A percentile compares a stretch with the other conserved stretches of the same genome.
Evolutionary conservation across 2,797 vertebrate species (phyloP).

Genomic region (Sternarchorhynchus goeldii): DNA sequence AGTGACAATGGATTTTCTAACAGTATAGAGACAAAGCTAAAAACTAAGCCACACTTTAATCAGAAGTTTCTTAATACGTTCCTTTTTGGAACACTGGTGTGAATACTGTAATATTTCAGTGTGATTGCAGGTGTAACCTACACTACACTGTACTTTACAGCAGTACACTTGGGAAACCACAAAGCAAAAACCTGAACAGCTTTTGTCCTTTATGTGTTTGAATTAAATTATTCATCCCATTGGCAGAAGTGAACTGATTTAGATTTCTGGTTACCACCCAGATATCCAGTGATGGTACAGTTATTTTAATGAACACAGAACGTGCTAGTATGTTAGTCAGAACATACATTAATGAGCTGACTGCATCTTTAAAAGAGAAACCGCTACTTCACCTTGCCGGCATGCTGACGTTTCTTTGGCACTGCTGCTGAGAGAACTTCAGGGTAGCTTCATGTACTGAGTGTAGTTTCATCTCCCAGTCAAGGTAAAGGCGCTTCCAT

Average conservation of each 20-base stretch:
- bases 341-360: too few relatives aligned
- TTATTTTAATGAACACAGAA: background rate
- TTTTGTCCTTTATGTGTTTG: background rate
- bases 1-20: too few relatives aligned
- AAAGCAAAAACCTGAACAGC: too few relatives aligned
- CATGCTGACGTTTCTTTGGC: background rate
- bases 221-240: background rate
- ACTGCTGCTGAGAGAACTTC: background rate
- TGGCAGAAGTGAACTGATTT: too few relatives aligned
- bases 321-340: too few relatives aligned
- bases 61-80: too few relatives aligned
- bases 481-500: constrained; percentile 77
- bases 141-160: background rate
- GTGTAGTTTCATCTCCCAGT: constrained; percentile 18
- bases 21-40: background rate
- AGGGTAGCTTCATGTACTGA: background rate
- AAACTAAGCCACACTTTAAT: background rate
- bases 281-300: background rate
- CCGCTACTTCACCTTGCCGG: background rate
- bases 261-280: too few relatives aligned
- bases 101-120: background rate
- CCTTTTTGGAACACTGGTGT: background rate
- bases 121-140: background rate
- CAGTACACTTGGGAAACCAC: too few relatives aligned
- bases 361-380: background rate